A percentile compares a stretch with the other conserved stretches of the same genome.
These are phyloP conservation scores for Phylloscopus trochilus DNA, from an alignment of 2,113 vertebrate species.

Conservation along the genomic window DNA sequence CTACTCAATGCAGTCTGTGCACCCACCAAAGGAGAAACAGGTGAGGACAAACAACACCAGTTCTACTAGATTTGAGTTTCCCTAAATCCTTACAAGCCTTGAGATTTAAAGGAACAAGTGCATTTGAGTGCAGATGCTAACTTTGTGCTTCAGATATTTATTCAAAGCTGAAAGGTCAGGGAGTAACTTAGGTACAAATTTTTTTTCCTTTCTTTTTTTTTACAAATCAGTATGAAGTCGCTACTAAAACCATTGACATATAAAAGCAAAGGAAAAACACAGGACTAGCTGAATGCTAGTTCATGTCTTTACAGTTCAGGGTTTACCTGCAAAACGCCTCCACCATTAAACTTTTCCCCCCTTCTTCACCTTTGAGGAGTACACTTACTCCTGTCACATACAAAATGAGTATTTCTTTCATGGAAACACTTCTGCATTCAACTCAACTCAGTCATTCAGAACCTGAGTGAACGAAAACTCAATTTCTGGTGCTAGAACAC, in stretches of 20 bases:
- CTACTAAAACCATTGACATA: not conserved
- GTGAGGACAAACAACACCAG: not conserved
- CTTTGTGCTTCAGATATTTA: not conserved
- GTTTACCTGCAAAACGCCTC: not conserved
- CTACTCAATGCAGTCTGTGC: not conserved
- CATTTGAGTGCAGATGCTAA: not conserved
- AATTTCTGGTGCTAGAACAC: not conserved
- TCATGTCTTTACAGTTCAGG: not conserved
- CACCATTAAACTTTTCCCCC: not conserved
- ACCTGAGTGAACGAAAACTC: not conserved
- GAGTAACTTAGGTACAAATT: not conserved
- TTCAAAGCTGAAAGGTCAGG: constrained; percentile 2
- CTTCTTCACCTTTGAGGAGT: not conserved
- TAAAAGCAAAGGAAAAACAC: not conserved
- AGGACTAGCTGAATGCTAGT: not conserved
- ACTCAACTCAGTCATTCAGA: not conserved
- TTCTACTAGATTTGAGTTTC: not conserved
- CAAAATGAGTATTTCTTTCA: not conserved
- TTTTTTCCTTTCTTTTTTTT: not conserved
- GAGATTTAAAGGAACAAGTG: constrained; percentile 7
- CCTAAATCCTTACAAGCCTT: not conserved
- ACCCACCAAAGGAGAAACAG: not conserved
- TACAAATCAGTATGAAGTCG: not conserved
- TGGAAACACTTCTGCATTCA: not conserved
- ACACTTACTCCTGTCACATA: not conserved